Percentiles rank a stretch among this genome's conserved stretches.
phyloP scores from a whole-genome alignment of 2,797 vertebrate genomes.

The Sternotherus odoratus region DNA sequence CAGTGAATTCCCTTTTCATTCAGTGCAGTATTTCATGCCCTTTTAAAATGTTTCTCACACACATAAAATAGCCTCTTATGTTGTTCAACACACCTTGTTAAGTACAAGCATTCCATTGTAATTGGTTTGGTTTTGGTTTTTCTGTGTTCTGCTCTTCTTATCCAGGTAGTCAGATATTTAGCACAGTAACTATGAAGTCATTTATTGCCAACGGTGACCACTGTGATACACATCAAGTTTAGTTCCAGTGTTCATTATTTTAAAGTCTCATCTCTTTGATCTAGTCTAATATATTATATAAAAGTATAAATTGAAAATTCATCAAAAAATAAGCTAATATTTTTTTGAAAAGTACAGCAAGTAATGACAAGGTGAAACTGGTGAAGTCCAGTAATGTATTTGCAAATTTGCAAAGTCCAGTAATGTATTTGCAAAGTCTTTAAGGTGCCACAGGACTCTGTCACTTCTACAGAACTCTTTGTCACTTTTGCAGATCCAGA shows the following conservation, averaged over 20 bases:
- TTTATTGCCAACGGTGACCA: fast-evolving
- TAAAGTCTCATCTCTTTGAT: background rate
- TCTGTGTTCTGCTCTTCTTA: background rate
- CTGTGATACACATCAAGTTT: background rate
- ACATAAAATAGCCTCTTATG: background rate
- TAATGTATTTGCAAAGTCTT: too few relatives aligned
- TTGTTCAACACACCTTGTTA: background rate
- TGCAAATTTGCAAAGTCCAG: too few relatives aligned
- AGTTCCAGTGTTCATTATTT: background rate
- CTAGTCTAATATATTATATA: background rate
- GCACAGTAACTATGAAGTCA: background rate
- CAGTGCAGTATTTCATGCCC: background rate
- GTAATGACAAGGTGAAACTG: background rate
- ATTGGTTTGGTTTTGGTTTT: background rate
- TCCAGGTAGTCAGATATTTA: background rate
- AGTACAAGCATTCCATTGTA: background rate
- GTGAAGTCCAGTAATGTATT: background rate
- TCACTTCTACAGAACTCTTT: too few relatives aligned
- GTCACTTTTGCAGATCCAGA: too few relatives aligned
- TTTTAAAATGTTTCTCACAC: background rate
- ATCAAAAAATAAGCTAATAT: background rate
- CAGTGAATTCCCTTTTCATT: background rate
- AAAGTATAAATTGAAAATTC: background rate
- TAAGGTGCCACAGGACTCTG: too few relatives aligned
- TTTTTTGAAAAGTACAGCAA: background rate